Evolutionary conservation across 2,797 vertebrate genomes (phyloP), one percentile per base, ranked within the genome.

Genomic region (Paguma larvata): DNA sequence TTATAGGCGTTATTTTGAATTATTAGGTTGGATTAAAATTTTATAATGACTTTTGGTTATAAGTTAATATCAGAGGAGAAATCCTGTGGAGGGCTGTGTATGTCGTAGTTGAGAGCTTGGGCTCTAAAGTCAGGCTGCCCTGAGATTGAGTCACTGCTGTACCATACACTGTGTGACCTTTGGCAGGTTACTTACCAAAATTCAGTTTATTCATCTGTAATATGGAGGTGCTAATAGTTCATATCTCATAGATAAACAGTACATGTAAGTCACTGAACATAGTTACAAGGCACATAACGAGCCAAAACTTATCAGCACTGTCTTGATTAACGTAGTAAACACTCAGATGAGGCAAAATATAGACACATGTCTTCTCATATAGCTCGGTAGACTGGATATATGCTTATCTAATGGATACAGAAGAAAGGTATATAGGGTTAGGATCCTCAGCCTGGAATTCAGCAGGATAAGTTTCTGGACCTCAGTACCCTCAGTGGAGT

Each of bases 21-120:
- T 83, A 83, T 48, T 77, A 79, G 38, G 23, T 82, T 79, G 67
- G 38, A 41, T 68, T 87, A 87, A 87, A 85, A 32, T 78, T 88
- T 84, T 85, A 68, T 32, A 80, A 38, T 38, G 75, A 92, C 73
- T 85, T 91, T 94, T n/a, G 32, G 12, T 84, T 95, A 46, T 79
- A 95, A 85, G 30, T 91, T 85, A 94, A 32, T 77, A 46, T 91
- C 86, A 85, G 75, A 94, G 70, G 30, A 79, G 70, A 89, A 73
- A 59, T 53, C 75, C 8, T 32, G 0, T 89, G 68, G 65, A 65
- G 3, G 13, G 4, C 23, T 72, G 14, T 77, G 3, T 63, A 62
- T 44, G 16, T 95, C 48, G 0, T 84, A 48, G 11, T 51, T 89
- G 63, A 94, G 25, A 90, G 46, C 21, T n/a, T 88, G 63, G 53